Evolutionary conservation across 53 echinoderm and acorn worm genomes (phyloP).

Genomic region (Pentamera pediparva): DNA sequence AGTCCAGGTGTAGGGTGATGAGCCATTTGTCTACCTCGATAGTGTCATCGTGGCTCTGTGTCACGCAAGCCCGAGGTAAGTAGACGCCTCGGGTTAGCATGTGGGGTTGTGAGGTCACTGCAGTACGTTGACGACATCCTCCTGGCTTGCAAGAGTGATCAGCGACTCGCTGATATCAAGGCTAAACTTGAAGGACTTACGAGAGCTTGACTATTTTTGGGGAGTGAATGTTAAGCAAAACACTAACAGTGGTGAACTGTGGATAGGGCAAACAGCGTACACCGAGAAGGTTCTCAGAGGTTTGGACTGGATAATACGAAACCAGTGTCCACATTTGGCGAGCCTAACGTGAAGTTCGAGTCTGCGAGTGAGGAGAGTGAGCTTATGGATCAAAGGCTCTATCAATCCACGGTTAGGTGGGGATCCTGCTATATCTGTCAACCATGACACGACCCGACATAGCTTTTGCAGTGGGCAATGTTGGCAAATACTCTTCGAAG

Average conservation of each 20-base stretch:
- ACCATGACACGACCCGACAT: slow-evolving; percentile 13
- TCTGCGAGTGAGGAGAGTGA: neutral
- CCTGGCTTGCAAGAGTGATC: slow-evolving; percentile 3
- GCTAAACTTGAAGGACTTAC: neutral
- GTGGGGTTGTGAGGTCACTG: no score
- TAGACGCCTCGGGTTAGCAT: no score
- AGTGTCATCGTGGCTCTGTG: no score
- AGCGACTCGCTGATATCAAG: neutral
- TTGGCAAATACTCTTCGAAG: neutral
- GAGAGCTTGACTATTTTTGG: slow-evolving; percentile 12
- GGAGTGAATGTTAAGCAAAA: slow-evolving; percentile 2
- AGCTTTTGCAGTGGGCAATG: slow-evolving; percentile 9
- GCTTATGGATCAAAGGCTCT: neutral
- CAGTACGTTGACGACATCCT: neutral
- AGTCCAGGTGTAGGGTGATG: no score
- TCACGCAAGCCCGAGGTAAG: no score
- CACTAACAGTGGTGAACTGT: neutral
- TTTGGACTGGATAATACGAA: neutral
- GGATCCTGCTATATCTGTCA: neutral
- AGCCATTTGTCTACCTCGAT: no score
- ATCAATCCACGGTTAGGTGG: slow-evolving; percentile 1
- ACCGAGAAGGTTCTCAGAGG: neutral
- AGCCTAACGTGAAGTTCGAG: neutral
- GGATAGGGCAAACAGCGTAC: neutral
- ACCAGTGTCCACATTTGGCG: neutral